Evolutionary conservation across 2,888 invertebrate genomes (phyloP), one percentile per base, ranked within the genome.

Genomic region (Pristionchus mayeri): DNA sequence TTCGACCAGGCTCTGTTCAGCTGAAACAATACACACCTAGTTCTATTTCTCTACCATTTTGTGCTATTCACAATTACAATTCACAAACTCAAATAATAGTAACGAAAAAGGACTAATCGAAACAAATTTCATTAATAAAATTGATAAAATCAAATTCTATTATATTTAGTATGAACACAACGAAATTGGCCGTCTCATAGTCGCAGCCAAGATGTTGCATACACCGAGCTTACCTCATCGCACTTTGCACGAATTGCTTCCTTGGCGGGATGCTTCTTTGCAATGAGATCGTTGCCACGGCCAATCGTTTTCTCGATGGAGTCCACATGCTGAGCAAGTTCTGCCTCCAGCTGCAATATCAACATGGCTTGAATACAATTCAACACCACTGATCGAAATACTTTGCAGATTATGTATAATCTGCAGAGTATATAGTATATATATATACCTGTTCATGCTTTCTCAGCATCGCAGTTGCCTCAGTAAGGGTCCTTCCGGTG

Each of bases 391-490:
- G n/a, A n/a, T n/a, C n/a, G n/a, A n/a, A n/a, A n/a, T n/a, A n/a
- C n/a, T n/a, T n/a, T n/a, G n/a, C n/a, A n/a, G n/a, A n/a, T n/a
- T n/a, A n/a, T n/a, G n/a, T n/a, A n/a, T n/a, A n/a, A n/a, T n/a
- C n/a, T n/a, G n/a, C n/a, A n/a, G n/a, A n/a, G n/a, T n/a, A n/a
- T n/a, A n/a, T n/a, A n/a, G n/a, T n/a, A n/a, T n/a, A n/a, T n/a
- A n/a, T n/a, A n/a, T n/a, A n/a, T 3, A 80, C 80, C 54, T 83
- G 94, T 91, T 94, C 96, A 93, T 98, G 98, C 93, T 98, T 98
- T 94, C 98, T 98, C 93, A 96, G 95, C 85, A 96, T 95, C 24
- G 96, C 96, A 93, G 98, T 97, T 0, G 97, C 97, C 91, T 97
- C 97, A 92, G 97, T 96, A 60, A 98, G 94, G 93, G 96, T 97